Percentiles rank a stretch among this genome's conserved stretches.
Evolutionary conservation across 2,797 vertebrate genomes (phyloP).

Genomic region (Pipistrellus nathusii): DNA sequence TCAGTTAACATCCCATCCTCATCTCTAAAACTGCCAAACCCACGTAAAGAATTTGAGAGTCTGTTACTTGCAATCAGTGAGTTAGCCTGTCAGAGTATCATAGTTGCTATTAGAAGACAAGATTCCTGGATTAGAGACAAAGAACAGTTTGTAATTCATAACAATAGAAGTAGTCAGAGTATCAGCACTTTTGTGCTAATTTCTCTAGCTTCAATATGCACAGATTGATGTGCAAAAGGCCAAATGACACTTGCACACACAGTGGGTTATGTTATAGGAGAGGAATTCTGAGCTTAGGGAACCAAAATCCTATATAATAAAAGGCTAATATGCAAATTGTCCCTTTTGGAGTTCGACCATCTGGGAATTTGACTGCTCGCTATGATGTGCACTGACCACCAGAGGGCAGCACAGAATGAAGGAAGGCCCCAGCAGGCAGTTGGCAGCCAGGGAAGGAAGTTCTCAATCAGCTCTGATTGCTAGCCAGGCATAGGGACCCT

Average conservation of each 20-base stretch:
- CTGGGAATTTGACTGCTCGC: too few species aligned
- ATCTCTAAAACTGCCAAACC: background rate
- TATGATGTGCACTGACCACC: too few species aligned
- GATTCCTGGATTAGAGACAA: background rate
- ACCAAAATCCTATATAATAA: background rate
- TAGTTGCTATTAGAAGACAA: background rate
- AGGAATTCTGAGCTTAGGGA: background rate
- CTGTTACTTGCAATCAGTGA: background rate
- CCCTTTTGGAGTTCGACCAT: too few species aligned
- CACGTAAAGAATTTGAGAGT: background rate
- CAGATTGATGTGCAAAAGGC: background rate
- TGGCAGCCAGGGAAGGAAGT: too few species aligned
- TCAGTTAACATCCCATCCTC: background rate
- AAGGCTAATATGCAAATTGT: too few species aligned
- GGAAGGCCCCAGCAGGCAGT: too few species aligned
- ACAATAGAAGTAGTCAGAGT: background rate
- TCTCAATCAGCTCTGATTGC: too few species aligned
- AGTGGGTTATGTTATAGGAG: background rate
- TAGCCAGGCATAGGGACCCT: too few species aligned
- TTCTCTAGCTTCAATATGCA: background rate
- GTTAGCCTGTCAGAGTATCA: background rate
- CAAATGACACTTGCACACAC: background rate
- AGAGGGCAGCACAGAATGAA: too few species aligned
- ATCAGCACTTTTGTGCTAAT: background rate
- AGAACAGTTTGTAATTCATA: background rate